These are phyloP conservation scores for Laothoe populi DNA, from an alignment of 2,888 invertebrate genomes.

Conservation along the genomic window DNA sequence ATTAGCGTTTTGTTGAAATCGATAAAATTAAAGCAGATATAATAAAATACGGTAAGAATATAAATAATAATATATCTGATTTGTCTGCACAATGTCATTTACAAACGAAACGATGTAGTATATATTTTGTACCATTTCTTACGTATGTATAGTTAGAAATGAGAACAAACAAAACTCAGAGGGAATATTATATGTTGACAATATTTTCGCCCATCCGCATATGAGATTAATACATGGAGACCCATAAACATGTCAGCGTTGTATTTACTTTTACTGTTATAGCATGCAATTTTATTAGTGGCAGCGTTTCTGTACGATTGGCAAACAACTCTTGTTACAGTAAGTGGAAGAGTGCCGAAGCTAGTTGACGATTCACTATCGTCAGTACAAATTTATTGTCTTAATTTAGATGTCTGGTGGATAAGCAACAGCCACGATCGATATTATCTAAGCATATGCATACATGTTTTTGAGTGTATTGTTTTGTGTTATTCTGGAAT, in stretches of 20 bases:
- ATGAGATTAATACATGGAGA: slow-evolving; percentile 9
- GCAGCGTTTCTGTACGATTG: not conserved
- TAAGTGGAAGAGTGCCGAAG: slow-evolving; percentile 5
- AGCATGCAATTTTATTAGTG: slow-evolving; percentile 11
- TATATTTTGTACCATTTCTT: not conserved
- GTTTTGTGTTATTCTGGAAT: not conserved
- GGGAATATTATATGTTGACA: not conserved
- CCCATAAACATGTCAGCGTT: slow-evolving; percentile 17
- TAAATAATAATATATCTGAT: not conserved
- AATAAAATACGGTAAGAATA: not conserved
- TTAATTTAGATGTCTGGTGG: slow-evolving; percentile 28
- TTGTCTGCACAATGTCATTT: not conserved
- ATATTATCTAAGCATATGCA: slow-evolving; percentile 2
- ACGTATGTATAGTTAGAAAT: not conserved
- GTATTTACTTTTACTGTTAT: slow-evolving; percentile 22
- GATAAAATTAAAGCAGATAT: not conserved
- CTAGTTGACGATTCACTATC: slow-evolving; percentile 12
- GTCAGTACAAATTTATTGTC: slow-evolving; percentile 25
- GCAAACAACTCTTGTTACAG: not conserved
- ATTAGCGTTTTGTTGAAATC: not conserved
- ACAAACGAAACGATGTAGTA: not conserved
- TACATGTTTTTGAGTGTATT: not conserved
- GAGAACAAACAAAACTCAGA: not conserved
- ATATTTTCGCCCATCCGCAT: not conserved
- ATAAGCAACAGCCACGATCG: slow-evolving; percentile 7